Percentiles rank a stretch among this genome's conserved stretches.
Conservation (phyloP, 2,113 vertebrate genomes). For the Anolis carolinensis region DNA sequence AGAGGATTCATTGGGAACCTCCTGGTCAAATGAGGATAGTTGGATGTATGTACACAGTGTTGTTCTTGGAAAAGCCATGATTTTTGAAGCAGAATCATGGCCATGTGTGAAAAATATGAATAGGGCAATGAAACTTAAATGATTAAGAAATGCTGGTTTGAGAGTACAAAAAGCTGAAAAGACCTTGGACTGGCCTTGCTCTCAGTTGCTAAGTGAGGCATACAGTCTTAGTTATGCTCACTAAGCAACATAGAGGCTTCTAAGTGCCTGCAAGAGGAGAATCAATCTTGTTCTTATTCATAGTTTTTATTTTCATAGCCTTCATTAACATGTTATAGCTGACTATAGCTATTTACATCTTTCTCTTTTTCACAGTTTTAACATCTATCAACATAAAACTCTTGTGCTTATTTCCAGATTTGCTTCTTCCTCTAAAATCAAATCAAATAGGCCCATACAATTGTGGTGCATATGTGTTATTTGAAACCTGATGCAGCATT, state of each 20-base stretch:
- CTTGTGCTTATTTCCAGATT: not conserved
- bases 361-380: not conserved
- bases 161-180: not conserved
- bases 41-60: too few relatives aligned
- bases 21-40: too few relatives aligned
- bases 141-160: too few relatives aligned
- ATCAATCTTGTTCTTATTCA: not conserved
- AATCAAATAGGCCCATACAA: not conserved
- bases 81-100: too few relatives aligned
- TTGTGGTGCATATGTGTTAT: not conserved
- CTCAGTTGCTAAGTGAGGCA: not conserved
- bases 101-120: too few relatives aligned
- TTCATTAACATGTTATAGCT: not conserved
- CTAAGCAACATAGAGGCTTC: not conserved
- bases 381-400: not conserved
- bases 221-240: too few relatives aligned
- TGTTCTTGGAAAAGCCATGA: too few relatives aligned
- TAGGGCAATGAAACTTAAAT: too few relatives aligned
- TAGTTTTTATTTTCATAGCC: not conserved
- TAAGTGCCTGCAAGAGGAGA: not conserved
- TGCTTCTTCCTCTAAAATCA: not conserved
- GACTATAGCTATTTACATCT: not conserved
- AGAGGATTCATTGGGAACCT: too few relatives aligned
- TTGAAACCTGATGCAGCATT: too few relatives aligned
- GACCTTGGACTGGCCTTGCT: not conserved